These are phyloP conservation scores for Podarcis lilfordi DNA, from an alignment of 2,797 vertebrate species.

Conservation along the genomic window DNA sequence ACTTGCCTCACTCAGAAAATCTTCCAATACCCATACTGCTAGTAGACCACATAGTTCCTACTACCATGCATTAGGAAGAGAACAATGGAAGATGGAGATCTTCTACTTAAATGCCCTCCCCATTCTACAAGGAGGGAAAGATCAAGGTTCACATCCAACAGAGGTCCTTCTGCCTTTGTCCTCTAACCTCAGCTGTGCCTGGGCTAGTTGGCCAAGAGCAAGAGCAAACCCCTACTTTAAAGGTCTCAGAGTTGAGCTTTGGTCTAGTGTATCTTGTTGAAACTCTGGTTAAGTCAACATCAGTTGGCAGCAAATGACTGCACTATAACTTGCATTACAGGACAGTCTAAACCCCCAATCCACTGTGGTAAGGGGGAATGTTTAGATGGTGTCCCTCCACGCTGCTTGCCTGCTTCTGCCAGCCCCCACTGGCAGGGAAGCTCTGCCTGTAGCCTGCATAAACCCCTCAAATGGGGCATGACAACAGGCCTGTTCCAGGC, in stretches of 20 bases:
- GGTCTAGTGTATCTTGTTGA: not conserved
- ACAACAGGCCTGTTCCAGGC: too few species aligned
- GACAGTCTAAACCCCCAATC: not conserved
- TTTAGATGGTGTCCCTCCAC: too few species aligned
- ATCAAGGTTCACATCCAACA: not conserved
- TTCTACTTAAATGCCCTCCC: not conserved
- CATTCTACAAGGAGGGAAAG: not conserved
- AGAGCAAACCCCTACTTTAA: not conserved
- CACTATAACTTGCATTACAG: not conserved
- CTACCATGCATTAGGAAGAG: too few species aligned
- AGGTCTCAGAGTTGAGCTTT: not conserved
- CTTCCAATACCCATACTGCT: not conserved
- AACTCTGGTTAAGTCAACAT: not conserved
- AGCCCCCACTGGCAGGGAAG: too few species aligned
- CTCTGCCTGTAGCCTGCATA: too few species aligned
- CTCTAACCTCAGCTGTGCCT: not conserved
- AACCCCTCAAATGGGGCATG: too few species aligned
- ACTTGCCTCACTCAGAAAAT: not conserved
- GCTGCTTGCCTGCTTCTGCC: too few species aligned
- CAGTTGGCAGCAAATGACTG: not conserved
- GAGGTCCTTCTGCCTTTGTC: not conserved
- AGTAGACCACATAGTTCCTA: not conserved
- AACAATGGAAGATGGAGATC: not conserved
- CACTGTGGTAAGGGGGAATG: too few species aligned
- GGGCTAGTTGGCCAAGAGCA: not conserved